These are phyloP conservation scores for Operophtera brumata DNA, from an alignment of 2,888 invertebrate species.

Conservation along the genomic window DNA sequence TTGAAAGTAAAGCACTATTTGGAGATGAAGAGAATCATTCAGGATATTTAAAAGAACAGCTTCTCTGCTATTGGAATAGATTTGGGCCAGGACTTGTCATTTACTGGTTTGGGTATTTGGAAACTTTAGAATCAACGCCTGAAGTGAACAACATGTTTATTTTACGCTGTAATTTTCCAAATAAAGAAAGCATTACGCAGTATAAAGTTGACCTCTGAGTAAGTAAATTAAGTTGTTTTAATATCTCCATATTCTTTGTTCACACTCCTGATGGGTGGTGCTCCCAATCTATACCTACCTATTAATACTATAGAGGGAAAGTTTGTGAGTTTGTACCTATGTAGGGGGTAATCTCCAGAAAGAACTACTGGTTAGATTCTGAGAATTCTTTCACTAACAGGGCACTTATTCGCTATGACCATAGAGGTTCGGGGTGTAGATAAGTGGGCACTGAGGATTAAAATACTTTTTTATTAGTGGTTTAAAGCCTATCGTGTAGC, in stretches of 20 bases:
- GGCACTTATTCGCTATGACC: too few relatives aligned
- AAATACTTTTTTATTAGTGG: too few relatives aligned
- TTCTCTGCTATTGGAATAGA: slow-evolving; percentile 94
- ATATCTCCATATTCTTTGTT: background rate
- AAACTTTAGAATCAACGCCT: slow-evolving; percentile 84
- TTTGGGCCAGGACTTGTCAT: slow-evolving; percentile 97
- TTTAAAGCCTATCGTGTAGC: too few relatives aligned
- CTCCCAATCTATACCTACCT: too few relatives aligned
- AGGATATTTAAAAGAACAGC: slow-evolving; percentile 90
- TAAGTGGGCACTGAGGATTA: too few relatives aligned
- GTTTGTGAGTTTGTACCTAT: too few relatives aligned
- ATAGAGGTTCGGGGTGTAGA: too few relatives aligned
- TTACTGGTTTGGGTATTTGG: slow-evolving; percentile 96
- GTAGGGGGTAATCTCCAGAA: too few relatives aligned
- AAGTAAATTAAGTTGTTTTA: background rate
- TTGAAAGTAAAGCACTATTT: slow-evolving; percentile 98
- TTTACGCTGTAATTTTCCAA: slow-evolving; percentile 78
- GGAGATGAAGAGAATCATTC: slow-evolving; percentile 91
- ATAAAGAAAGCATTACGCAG: slow-evolving; percentile 69
- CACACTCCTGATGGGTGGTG: too few relatives aligned
- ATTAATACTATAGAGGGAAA: too few relatives aligned
- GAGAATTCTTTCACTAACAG: too few relatives aligned
- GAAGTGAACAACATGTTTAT: slow-evolving; percentile 83
- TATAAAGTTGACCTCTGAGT: slow-evolving; percentile 60
- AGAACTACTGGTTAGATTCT: too few relatives aligned